Base-by-base conservation (phyloP, 2,888 invertebrate species). In the Hypselothyrea guttata region DNA sequence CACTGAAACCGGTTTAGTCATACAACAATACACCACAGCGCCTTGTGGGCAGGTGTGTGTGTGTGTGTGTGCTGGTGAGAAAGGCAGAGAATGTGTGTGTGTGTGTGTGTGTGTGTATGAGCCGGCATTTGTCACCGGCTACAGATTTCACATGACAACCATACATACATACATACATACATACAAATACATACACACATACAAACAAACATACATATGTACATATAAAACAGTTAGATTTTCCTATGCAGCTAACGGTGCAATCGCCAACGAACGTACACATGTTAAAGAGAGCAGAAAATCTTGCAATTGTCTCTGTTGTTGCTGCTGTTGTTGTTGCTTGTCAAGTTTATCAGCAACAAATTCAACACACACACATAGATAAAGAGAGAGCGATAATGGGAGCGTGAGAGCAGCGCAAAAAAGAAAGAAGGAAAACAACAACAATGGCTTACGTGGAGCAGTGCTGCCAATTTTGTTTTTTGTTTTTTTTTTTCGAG, bases 71-170 rank as follows among this genome's bases (percentile, higher is more conserved):
- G 9, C 8, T 4, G 30, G 7, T 47, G 41, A 27, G 28, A 4
- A 22, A n/a, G n/a, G n/a, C 22, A 22, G 2, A 22, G 40, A 13
- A 38, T 7, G 22, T 47, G 33, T 54, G 30, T 37, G 18, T 57
- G 31, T 51, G 22, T 27, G 9, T 27, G 18, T 53, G 31, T 53
- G 38, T 38, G 34, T 54, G 18, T 57, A 30, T 47, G 33, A 59
- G 55, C 63, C 60, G 63, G 74, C 74, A 55, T 71, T 69, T 74
- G 66, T 65, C 75, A 71, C 70, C 64, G 67, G 66, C 49, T 15
- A 56, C 62, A 41, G 37, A 49, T 70, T 55, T 69, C 9, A 49
- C n/a, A n/a, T n/a, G n/a, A n/a, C n/a, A n/a, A n/a, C n/a, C n/a
- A n/a, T n/a, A n/a, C n/a, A n/a, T n/a, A n/a, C n/a, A n/a, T n/a